Conservation (phyloP, 2,888 invertebrate genomes). For the Dynastes tityus region DNA sequence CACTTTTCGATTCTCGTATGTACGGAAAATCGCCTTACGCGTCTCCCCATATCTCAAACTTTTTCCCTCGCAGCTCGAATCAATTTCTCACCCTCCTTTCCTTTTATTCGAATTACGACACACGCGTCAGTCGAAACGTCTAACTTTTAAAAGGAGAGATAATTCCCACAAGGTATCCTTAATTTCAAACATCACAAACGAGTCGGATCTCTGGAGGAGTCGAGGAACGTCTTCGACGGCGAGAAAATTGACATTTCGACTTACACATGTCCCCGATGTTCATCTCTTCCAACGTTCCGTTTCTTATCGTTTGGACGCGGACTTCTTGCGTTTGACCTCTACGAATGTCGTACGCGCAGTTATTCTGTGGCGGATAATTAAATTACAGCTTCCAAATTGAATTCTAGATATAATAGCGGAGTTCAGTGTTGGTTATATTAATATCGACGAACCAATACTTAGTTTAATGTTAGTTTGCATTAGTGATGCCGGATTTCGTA, state of each 20-base stretch:
- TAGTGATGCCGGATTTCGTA: too few species aligned
- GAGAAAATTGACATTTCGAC: constrained; percentile 1
- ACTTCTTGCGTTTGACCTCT: not conserved
- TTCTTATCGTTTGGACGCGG: not conserved
- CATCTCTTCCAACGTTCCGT: not conserved
- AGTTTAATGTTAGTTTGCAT: too few species aligned
- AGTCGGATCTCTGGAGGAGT: not conserved
- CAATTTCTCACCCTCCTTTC: not conserved
- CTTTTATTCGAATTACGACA: not conserved
- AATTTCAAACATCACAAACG: constrained; percentile 8
- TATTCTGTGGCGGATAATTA: not conserved
- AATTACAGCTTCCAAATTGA: not conserved
- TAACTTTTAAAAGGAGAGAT: not conserved
- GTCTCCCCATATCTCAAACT: not conserved
- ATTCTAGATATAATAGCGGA: not conserved
- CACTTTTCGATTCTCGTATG: too few species aligned
- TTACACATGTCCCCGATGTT: constrained; percentile 6
- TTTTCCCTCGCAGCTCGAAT: not conserved
- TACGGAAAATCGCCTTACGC: too few species aligned
- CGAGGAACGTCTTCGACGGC: not conserved
- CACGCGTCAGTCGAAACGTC: constrained; percentile 4
- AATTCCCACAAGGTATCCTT: constrained; percentile 8
- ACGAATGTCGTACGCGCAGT: not conserved
- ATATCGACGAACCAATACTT: too few species aligned
- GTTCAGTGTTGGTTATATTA: too few species aligned